Base-by-base conservation (phyloP, 2,888 invertebrate species). In the Epirrhoe alternata region DNA sequence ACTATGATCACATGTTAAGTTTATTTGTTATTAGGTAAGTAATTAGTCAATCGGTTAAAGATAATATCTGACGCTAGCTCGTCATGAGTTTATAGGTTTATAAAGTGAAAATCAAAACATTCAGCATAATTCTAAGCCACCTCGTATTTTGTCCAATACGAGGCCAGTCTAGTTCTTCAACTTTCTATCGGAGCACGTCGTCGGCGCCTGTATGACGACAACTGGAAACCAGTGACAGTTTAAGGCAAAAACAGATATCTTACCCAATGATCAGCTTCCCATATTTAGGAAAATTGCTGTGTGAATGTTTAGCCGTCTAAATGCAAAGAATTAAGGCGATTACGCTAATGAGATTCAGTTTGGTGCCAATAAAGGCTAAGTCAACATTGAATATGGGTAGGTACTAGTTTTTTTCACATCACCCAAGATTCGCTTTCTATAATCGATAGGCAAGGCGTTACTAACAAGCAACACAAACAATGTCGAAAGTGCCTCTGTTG, bases 401-500 rank as follows among this genome's bases (percentile, higher is more conserved):
- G 66, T 24, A 51, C 35, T 50, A 59, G 71, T 82, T 81, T 76
- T n/a, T 69, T 83, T 83, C 77, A 74, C 77, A 77, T 68, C 71
- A 78, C 74, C 77, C 66, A 72, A 81, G 79, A 86, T 90, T 88
- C 83, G 85, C 85, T 87, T 89, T 86, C 85, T 86, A 85, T 86
- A 86, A 87, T 86, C 85, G 80, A 85, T 86, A 85, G 82, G 77
- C 83, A 82, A 85, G 82, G 81, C 84, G 82, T 81, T 83, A 80
- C 89, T 91, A 92, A 92, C 84, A 77, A 85, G 82, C 78, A 84
- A 82, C 73, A 83, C 89, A 92, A 92, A 92, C 87, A 61, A 89
- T 89, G 89, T 88, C 82, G 90, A 91, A 91, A 92, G 88, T 88
- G 89, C 89, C 86, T 87, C 89, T 83, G 87, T 93, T 92, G 86